Conservation (phyloP, 2,888 invertebrate species). For the Slavum lentiscoides region DNA sequence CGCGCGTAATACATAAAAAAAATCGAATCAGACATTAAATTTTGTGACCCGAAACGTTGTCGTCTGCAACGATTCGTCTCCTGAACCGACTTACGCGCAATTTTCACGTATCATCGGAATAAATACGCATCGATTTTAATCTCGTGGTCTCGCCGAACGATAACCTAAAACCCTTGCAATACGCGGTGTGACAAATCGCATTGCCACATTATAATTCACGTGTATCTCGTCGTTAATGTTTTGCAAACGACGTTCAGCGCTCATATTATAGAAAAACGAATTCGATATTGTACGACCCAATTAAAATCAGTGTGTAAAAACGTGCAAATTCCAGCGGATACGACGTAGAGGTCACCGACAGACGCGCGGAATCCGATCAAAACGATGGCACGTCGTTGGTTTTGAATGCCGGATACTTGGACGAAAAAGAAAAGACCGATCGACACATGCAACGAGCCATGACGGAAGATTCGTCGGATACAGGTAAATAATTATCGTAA, state of each 20-base stretch:
- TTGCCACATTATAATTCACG: no score
- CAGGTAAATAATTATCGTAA: conserved; percentile 11
- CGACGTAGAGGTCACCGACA: neutral
- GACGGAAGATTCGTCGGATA: conserved; percentile 55
- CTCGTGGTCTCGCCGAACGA: no score
- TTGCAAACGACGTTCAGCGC: no score
- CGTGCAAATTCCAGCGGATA: neutral
- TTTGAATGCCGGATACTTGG: conserved; percentile 31
- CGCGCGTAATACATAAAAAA: neutral
- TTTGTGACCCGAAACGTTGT: neutral
- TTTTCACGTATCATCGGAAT: no score
- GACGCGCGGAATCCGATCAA: conserved; percentile 5
- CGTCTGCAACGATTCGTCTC: neutral
- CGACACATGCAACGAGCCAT: conserved; percentile 47
- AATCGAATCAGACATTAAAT: neutral
- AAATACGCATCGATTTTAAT: no score
- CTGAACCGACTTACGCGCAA: neutral
- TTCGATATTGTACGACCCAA: neutral
- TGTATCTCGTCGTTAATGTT: no score
- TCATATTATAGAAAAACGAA: no score
- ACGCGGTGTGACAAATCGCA: no score
- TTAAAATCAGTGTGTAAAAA: no score
- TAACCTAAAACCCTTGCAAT: no score
- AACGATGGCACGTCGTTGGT: conserved; percentile 33
- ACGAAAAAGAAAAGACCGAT: conserved; percentile 35